Evolutionary conservation across 2,113 vertebrate species (phyloP).

Genomic region (Pygoscelis antarcticus): DNA sequence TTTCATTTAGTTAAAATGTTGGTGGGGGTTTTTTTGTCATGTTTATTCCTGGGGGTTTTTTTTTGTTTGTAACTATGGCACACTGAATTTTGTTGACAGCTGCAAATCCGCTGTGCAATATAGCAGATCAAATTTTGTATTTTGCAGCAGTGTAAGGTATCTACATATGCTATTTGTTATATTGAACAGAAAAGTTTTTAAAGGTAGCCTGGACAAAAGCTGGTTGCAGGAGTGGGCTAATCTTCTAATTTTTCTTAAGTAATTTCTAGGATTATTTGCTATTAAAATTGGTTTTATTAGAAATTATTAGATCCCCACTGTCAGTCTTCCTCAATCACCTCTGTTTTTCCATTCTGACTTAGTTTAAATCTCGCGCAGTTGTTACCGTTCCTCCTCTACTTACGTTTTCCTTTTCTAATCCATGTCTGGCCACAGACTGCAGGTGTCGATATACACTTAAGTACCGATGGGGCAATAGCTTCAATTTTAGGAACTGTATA

Average conservation of each 20-base stretch:
- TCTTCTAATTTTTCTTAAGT: neutral
- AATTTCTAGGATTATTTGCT: neutral
- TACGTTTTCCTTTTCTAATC: neutral
- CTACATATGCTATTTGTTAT: neutral
- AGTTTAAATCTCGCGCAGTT: neutral
- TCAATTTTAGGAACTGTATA: neutral
- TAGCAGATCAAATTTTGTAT: neutral
- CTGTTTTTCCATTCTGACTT: neutral
- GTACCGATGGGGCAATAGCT: neutral
- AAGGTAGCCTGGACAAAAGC: neutral
- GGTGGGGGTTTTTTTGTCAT: fast-evolving
- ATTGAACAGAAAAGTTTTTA: neutral
- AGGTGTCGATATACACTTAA: neutral
- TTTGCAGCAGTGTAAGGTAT: neutral
- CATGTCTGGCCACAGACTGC: neutral
- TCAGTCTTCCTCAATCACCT: neutral
- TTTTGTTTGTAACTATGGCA: neutral
- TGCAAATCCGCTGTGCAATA: neutral
- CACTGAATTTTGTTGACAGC: neutral
- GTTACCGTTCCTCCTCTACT: neutral
- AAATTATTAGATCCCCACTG: neutral
- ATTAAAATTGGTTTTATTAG: neutral
- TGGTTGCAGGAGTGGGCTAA: neutral
- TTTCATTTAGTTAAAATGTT: neutral
- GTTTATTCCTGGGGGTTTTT: neutral